A percentile compares a stretch with the other conserved stretches of the same genome.
Conservation (phyloP, 2,113 vertebrate genomes). For the Neopipo cinnamomea region DNA sequence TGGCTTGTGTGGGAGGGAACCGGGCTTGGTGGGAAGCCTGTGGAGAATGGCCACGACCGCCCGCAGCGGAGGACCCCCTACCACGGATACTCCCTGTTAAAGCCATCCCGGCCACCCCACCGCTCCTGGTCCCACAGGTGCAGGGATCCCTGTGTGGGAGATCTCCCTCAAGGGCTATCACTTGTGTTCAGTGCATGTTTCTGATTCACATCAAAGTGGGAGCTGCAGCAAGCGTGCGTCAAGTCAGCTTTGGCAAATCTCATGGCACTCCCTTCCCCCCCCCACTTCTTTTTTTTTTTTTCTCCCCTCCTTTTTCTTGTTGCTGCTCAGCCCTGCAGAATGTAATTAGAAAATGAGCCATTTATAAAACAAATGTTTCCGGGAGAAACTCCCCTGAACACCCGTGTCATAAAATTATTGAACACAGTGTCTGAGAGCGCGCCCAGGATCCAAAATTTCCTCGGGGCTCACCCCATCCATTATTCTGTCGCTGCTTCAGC, state of each 20-base stretch:
- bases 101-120: neutral
- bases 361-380: slow-evolving; percentile 61
- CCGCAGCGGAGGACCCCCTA: neutral
- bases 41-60: accelerated
- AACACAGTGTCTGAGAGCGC: neutral
- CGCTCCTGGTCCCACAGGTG: neutral
- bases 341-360: slow-evolving; percentile 60
- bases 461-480: slow-evolving; percentile 39
- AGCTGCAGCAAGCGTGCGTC: neutral
- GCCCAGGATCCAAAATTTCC: neutral
- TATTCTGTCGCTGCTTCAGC: slow-evolving; percentile 11
- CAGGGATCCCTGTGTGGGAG: neutral
- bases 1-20: slow-evolving; percentile 20
- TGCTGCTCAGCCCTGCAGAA: slow-evolving; percentile 20
- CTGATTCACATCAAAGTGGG: neutral
- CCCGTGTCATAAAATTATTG: slow-evolving; percentile 45
- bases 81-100: neutral
- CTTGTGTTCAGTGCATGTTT: neutral
- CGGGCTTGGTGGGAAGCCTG: neutral
- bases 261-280: neutral
- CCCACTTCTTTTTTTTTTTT: too few species aligned
- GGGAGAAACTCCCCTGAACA: slow-evolving; percentile 50
- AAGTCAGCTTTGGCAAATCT: slow-evolving; percentile 14
- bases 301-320: neutral
- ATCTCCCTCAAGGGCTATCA: neutral